These are phyloP conservation scores for Drosophila paulistorum DNA, from an alignment of 1,140 invertebrate genomes.

Conservation along the genomic window DNA sequence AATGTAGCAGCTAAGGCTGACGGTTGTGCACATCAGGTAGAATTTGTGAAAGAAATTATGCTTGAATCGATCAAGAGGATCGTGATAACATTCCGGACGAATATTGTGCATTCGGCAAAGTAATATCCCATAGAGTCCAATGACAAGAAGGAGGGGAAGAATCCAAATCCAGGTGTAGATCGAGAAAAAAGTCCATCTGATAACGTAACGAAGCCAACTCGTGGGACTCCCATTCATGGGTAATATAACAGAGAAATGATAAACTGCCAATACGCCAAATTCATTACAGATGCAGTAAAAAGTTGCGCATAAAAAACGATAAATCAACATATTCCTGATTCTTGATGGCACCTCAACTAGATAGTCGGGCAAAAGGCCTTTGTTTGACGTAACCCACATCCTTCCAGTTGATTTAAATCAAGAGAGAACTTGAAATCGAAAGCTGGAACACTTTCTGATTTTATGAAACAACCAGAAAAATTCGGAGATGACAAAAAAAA, in stretches of 20 bases:
- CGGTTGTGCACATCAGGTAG: not conserved
- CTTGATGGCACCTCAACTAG: not conserved
- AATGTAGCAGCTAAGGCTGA: slow-evolving; percentile 3
- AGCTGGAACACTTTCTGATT: no score
- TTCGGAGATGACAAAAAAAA: no score
- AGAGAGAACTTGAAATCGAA: no score
- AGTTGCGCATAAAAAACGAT: slow-evolving; percentile 29
- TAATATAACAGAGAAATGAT: slow-evolving; percentile 20
- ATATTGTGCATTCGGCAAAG: slow-evolving; percentile 37
- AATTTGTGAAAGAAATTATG: slow-evolving; percentile 16
- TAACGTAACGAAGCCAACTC: not conserved
- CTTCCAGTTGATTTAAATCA: not conserved
- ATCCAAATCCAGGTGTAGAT: not conserved
- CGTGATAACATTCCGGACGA: slow-evolving; percentile 1
- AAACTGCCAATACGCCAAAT: slow-evolving; percentile 25
- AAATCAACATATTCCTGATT: slow-evolving; percentile 20
- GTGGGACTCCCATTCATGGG: not conserved
- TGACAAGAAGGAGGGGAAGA: not conserved
- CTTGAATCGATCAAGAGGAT: not conserved
- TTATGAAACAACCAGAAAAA: no score
- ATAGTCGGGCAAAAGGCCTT: slow-evolving; percentile 12
- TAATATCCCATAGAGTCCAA: slow-evolving; percentile 27
- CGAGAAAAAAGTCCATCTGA: slow-evolving; percentile 7
- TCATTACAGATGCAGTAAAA: slow-evolving; percentile 22
- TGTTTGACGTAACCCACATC: not conserved